phyloP scores from a whole-genome alignment of 2,888 invertebrate species.

The Lapara coniferarum region DNA sequence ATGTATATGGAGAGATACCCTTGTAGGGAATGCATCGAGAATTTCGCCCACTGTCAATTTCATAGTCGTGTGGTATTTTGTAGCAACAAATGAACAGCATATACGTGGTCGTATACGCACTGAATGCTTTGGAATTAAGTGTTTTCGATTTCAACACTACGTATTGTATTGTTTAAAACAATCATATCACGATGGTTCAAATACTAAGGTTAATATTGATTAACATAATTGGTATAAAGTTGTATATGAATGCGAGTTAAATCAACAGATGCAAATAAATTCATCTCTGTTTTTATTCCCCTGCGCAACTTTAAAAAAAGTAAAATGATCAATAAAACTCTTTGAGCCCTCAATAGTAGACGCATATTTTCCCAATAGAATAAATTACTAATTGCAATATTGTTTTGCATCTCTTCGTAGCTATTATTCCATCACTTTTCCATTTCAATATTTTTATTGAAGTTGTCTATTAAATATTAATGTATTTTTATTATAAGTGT shows the following conservation, averaged over 20 bases:
- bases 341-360: neutral
- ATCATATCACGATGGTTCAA: neutral
- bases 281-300: neutral
- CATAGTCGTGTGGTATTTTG: no score
- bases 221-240: no score
- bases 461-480: neutral
- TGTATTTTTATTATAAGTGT: neutral
- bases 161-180: neutral
- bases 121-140: no score
- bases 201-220: no score
- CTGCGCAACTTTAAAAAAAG: neutral
- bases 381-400: conserved; percentile 20
- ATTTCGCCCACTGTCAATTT: no score
- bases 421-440: neutral
- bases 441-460: neutral
- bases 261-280: no score
- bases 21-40: no score
- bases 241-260: no score
- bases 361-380: conserved; percentile 24
- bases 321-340: conserved; percentile 4
- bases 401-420: neutral
- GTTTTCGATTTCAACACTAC: no score
- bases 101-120: no score
- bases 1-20: no score
- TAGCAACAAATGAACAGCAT: no score